phyloP scores from a whole-genome alignment of 2,888 invertebrate genomes.

The Thecophora atra region DNA sequence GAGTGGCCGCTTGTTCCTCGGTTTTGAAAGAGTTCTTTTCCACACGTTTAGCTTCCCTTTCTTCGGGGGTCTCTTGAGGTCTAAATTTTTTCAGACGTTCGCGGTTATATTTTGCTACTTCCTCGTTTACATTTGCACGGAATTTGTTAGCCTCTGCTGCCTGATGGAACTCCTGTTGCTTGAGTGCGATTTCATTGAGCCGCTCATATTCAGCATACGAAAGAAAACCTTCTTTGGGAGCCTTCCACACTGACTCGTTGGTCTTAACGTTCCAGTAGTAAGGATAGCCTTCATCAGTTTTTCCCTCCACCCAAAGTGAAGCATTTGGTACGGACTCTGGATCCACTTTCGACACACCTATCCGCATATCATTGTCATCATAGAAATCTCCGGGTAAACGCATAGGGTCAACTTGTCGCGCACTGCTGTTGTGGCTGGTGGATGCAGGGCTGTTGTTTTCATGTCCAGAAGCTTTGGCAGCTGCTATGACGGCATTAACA shows the following conservation, averaged over 20 bases:
- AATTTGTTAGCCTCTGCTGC: constrained; percentile 66
- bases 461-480: constrained; percentile 72
- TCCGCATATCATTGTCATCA: constrained; percentile 55
- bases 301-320: constrained; percentile 81
- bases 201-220: constrained; percentile 74
- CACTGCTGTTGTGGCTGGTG: background rate
- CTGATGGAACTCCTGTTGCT: constrained; percentile 67
- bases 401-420: constrained; percentile 61
- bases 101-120: constrained; percentile 66
- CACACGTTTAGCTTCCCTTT: constrained; percentile 56
- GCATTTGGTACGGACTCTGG: constrained; percentile 56
- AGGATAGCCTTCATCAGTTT: constrained; percentile 77
- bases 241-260: constrained; percentile 82
- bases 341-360: constrained; percentile 55
- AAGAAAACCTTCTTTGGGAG: constrained; percentile 76
- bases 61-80: constrained; percentile 54
- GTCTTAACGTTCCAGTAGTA: constrained; percentile 90
- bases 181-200: constrained; percentile 67
- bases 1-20: constrained; percentile 68
- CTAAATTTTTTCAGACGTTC: constrained; percentile 60
- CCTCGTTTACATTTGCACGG: constrained; percentile 67
- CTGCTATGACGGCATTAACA: constrained; percentile 55
- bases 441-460: constrained; percentile 48
- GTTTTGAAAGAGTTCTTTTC: constrained; percentile 66
- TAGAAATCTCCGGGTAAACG: constrained; percentile 61